Conservation (phyloP, 2,888 invertebrate species). For the Baccha elongata region DNA sequence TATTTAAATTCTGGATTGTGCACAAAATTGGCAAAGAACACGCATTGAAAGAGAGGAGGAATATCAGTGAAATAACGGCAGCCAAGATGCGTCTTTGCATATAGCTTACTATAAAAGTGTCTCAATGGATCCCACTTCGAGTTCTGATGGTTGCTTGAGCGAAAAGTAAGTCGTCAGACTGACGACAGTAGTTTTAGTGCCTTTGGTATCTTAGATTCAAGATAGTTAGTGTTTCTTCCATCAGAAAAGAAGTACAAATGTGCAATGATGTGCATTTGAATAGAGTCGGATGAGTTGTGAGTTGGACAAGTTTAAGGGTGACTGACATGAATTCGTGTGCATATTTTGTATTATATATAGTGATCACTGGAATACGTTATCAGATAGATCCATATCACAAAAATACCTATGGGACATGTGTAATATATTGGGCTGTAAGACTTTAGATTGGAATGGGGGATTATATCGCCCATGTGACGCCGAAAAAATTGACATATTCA, state of each 20-base stretch:
- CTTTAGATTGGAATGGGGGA: background rate
- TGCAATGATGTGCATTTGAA: conserved; percentile 50
- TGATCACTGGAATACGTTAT: conserved; percentile 60
- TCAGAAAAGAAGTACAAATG: conserved; percentile 1
- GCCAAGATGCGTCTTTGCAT: conserved; percentile 66
- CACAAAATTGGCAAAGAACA: conserved; percentile 65
- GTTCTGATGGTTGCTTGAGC: conserved; percentile 27
- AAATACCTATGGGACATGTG: conserved; percentile 46
- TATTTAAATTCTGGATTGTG: conserved; percentile 59
- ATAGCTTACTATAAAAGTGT: conserved; percentile 57
- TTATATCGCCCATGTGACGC: conserved; percentile 57
- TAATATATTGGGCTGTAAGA: conserved; percentile 12
- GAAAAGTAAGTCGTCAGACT: conserved; percentile 64
- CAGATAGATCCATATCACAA: conserved; percentile 58
- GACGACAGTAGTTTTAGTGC: conserved; percentile 47
- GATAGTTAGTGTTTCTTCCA: conserved; percentile 4
- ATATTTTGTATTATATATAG: conserved; percentile 41
- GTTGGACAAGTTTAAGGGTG: conserved; percentile 67
- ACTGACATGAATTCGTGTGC: conserved; percentile 45
- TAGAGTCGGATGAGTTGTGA: conserved; percentile 32
- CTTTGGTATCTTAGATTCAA: conserved; percentile 49
- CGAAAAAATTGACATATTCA: conserved; percentile 62
- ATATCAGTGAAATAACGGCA: conserved; percentile 74
- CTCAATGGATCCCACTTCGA: conserved; percentile 36
- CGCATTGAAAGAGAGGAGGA: conserved; percentile 35